phyloP scores from a whole-genome alignment of 2,888 invertebrate species.

The Caenorhabditis wallacei region DNA sequence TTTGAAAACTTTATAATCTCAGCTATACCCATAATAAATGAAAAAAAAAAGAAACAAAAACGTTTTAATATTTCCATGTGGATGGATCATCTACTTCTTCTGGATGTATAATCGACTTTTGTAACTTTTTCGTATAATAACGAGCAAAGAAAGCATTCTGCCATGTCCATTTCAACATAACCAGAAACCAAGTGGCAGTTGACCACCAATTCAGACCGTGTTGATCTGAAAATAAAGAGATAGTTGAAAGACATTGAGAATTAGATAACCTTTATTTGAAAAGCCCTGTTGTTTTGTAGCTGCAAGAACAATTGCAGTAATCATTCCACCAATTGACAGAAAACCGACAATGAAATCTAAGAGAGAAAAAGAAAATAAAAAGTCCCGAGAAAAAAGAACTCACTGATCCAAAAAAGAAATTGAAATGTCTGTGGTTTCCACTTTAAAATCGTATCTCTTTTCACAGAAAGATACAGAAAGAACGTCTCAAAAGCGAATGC shows the following conservation, averaged over 20 bases:
- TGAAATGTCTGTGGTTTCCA: slow-evolving; percentile 35
- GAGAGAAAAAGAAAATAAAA: no score
- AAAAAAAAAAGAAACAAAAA: not conserved
- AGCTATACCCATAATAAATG: slow-evolving; percentile 13
- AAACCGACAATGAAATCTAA: slow-evolving; percentile 44
- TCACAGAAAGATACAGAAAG: slow-evolving; percentile 43
- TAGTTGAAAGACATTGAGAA: not conserved
- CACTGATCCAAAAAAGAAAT: slow-evolving; percentile 46
- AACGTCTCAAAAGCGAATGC: slow-evolving; percentile 53
- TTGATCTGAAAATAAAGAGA: slow-evolving; percentile 27
- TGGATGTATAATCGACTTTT: slow-evolving; percentile 26
- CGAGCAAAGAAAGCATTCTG: slow-evolving; percentile 48
- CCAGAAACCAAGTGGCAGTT: slow-evolving; percentile 55
- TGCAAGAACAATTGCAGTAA: slow-evolving; percentile 43
- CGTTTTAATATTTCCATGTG: slow-evolving; percentile 34
- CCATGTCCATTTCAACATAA: slow-evolving; percentile 53
- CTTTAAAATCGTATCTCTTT: slow-evolving; percentile 42
- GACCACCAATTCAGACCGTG: slow-evolving; percentile 55
- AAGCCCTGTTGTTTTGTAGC: slow-evolving; percentile 49
- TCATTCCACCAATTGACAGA: slow-evolving; percentile 53
- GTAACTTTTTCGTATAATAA: slow-evolving; percentile 23
- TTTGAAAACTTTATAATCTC: no score
- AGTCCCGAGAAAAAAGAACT: slow-evolving; percentile 3
- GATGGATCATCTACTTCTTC: slow-evolving; percentile 38
- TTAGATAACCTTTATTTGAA: slow-evolving; percentile 26